Percentiles rank a stretch among this genome's conserved stretches.
These are phyloP conservation scores for Helleia helle DNA, from an alignment of 2,888 invertebrate genomes.

Conservation along the genomic window DNA sequence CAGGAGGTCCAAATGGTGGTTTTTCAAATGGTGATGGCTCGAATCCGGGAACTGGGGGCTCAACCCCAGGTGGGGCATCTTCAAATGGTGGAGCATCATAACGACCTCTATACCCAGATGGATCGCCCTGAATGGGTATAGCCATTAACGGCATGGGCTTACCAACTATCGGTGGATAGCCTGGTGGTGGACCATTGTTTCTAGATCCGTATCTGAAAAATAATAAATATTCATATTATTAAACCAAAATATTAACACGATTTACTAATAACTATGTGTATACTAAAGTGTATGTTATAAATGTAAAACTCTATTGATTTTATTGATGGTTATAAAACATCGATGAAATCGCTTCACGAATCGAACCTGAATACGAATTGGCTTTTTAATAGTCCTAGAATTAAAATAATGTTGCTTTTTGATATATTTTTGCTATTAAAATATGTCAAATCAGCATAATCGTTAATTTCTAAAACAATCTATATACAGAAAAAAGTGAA, in stretches of 20 bases:
- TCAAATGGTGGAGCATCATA: conserved; percentile 67
- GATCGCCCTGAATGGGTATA: conserved; percentile 41
- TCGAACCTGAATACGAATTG: conserved; percentile 8
- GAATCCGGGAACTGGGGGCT: conserved; percentile 76
- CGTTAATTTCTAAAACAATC: too few relatives aligned
- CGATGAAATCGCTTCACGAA: conserved; percentile 4
- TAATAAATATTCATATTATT: conserved; percentile 9
- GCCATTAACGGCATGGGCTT: conserved; percentile 50
- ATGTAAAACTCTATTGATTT: too few relatives aligned
- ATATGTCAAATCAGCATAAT: too few relatives aligned
- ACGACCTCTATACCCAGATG: conserved; percentile 50
- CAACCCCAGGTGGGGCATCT: conserved; percentile 76
- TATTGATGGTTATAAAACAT: too few relatives aligned
- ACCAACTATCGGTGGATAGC: conserved; percentile 44
- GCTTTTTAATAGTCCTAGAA: too few relatives aligned
- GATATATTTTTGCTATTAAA: too few relatives aligned
- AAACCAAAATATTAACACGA: not conserved
- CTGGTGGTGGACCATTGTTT: conserved; percentile 43
- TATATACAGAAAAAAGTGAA: too few relatives aligned
- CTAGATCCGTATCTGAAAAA: conserved; percentile 59
- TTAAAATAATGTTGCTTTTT: too few relatives aligned
- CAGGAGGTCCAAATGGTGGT: conserved; percentile 49
- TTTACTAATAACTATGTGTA: too few relatives aligned
- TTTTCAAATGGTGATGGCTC: conserved; percentile 73
- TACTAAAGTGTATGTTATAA: too few relatives aligned